phyloP scores from a whole-genome alignment of 2,113 vertebrate species.

The Erythrolamprus reginae region DNA sequence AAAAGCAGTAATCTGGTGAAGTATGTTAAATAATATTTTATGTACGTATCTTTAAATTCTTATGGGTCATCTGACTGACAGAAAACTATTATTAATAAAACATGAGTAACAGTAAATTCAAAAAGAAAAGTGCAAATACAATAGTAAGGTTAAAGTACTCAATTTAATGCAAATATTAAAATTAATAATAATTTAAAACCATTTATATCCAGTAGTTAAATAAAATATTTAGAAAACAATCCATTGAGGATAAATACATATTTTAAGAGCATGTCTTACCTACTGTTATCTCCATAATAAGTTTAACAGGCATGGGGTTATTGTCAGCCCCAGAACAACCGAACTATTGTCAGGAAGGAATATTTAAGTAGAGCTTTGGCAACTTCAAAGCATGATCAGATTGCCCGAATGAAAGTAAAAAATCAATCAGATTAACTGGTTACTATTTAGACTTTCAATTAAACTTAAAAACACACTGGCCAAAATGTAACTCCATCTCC shows the following conservation, averaged over 20 bases:
- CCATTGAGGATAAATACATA: neutral
- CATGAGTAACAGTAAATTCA: neutral
- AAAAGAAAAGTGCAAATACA: neutral
- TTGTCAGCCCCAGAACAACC: neutral
- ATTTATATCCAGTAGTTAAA: neutral
- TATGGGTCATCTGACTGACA: neutral
- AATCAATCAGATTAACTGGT: neutral
- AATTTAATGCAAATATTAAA: neutral
- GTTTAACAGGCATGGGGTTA: neutral
- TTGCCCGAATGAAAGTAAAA: neutral
- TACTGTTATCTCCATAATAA: neutral
- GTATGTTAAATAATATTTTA: neutral
- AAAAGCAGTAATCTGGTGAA: neutral
- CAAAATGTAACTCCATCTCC: neutral
- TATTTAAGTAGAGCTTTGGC: neutral
- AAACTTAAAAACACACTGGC: neutral
- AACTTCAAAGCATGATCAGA: neutral
- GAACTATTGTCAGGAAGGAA: neutral
- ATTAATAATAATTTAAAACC: neutral
- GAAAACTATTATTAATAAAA: neutral
- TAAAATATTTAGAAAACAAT: neutral
- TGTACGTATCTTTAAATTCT: neutral
- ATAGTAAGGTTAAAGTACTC: neutral
- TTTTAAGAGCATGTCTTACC: neutral
- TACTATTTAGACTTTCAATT: neutral